phyloP scores from a whole-genome alignment of 2,113 vertebrate genomes.

The Ictalurus furcatus region DNA sequence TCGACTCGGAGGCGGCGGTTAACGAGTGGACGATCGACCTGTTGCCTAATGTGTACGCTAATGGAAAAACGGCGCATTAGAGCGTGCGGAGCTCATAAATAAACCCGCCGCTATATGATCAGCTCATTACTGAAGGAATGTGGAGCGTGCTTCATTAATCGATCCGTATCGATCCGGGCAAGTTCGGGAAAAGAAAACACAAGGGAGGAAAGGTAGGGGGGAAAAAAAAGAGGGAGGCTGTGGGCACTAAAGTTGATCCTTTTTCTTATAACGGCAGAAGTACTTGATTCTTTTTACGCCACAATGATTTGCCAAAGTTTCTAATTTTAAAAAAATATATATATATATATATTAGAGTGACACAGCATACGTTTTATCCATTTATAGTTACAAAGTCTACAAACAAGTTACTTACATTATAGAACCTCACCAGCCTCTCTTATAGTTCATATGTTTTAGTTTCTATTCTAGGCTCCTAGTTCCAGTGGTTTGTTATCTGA shows the following conservation, averaged over 20 bases:
- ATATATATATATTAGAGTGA: too few species aligned
- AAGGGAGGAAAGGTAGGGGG: background rate
- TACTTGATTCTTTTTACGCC: too few species aligned
- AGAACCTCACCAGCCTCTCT: too few species aligned
- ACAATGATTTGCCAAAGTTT: too few species aligned
- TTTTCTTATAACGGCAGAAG: background rate
- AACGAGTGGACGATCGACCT: conserved; percentile 72
- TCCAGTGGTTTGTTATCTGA: background rate
- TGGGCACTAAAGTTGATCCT: background rate
- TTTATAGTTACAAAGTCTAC: background rate
- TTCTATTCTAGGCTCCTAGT: background rate
- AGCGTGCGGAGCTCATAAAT: conserved; percentile 52
- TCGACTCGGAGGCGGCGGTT: conserved; percentile 29
- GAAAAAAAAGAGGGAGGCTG: too few species aligned
- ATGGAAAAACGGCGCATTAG: conserved; percentile 66
- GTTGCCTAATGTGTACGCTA: conserved; percentile 67
- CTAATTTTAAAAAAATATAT: too few species aligned
- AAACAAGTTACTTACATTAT: too few species aligned
- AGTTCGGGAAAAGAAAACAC: conserved; percentile 26
- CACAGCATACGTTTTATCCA: background rate
- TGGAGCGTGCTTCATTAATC: conserved; percentile 39
- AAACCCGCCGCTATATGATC: conserved; percentile 45
- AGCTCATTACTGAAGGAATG: conserved; percentile 54
- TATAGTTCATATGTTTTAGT: background rate
- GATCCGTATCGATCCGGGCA: background rate